Conservation (phyloP, 2,888 invertebrate genomes). For the Amphiduros pacificus region DNA sequence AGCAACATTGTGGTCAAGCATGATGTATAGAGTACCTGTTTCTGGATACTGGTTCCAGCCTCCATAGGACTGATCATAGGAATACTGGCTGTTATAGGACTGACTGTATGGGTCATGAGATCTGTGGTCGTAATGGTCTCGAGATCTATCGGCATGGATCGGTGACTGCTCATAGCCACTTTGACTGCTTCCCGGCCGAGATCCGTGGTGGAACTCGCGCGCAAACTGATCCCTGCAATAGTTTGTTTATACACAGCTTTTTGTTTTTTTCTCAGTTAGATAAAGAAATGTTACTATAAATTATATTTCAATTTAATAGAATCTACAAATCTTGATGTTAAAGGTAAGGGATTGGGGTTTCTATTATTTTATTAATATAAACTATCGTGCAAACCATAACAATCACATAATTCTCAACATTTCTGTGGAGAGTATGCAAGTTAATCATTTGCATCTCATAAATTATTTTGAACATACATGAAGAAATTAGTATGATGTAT, state of each 20-base stretch:
- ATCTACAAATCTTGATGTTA: too few species aligned
- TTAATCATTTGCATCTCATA: too few species aligned
- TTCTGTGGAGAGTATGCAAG: too few species aligned
- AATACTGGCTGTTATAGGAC: slow-evolving; percentile 3
- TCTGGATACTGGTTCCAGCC: background rate
- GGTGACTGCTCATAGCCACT: slow-evolving; percentile 27
- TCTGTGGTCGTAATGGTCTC: background rate
- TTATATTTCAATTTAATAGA: too few species aligned
- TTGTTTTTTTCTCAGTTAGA: too few species aligned
- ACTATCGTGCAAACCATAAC: too few species aligned
- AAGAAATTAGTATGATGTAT: too few species aligned
- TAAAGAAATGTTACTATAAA: too few species aligned
- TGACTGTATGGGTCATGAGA: background rate
- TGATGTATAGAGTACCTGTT: background rate
- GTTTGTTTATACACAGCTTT: background rate
- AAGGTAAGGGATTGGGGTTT: too few species aligned
- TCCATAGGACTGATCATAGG: background rate
- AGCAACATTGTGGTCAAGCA: background rate
- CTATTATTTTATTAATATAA: too few species aligned
- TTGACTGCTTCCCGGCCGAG: slow-evolving; percentile 28
- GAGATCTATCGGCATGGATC: background rate
- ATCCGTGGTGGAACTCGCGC: slow-evolving; percentile 30
- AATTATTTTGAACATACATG: too few species aligned
- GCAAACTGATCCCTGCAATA: slow-evolving; percentile 31
- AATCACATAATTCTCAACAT: too few species aligned